phyloP scores from a whole-genome alignment of 2,888 invertebrate genomes.

The Heliconius cydno region DNA sequence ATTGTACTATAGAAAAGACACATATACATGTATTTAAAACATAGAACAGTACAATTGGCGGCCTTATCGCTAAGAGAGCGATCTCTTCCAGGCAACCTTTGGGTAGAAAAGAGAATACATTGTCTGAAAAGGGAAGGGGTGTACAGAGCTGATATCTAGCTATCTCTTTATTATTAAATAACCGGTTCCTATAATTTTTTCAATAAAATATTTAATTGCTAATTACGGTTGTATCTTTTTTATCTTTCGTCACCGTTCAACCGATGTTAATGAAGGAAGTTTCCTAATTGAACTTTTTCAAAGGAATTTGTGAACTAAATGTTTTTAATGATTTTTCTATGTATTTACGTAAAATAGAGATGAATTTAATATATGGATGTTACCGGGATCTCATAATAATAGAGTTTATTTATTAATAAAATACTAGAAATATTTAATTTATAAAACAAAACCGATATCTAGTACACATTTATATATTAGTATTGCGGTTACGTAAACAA shows the following conservation, averaged over 20 bases:
- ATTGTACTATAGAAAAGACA: too few species aligned
- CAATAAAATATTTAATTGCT: not conserved
- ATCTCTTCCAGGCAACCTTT: too few species aligned
- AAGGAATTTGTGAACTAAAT: not conserved
- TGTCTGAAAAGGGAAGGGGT: too few species aligned
- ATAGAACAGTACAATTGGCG: too few species aligned
- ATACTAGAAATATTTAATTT: not conserved
- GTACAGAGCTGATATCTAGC: too few species aligned
- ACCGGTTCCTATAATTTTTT: slow-evolving; percentile 5
- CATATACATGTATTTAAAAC: too few species aligned
- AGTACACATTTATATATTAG: not conserved
- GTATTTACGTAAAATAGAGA: too few species aligned
- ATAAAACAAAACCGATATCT: slow-evolving; percentile 5
- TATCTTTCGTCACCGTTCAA: not conserved
- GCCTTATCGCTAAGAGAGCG: too few species aligned
- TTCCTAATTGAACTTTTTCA: not conserved
- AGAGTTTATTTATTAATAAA: not conserved
- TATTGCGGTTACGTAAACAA: slow-evolving; percentile 24
- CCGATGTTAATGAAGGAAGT: not conserved
- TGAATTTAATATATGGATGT: not conserved
- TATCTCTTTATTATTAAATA: slow-evolving; percentile 1
- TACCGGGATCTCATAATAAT: not conserved
- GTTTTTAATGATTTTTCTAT: too few species aligned
- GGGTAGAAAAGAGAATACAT: too few species aligned
- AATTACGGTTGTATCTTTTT: not conserved